Evolutionary conservation across 2,797 vertebrate genomes (phyloP).

Genomic region (Chloroceryle amazona): DNA sequence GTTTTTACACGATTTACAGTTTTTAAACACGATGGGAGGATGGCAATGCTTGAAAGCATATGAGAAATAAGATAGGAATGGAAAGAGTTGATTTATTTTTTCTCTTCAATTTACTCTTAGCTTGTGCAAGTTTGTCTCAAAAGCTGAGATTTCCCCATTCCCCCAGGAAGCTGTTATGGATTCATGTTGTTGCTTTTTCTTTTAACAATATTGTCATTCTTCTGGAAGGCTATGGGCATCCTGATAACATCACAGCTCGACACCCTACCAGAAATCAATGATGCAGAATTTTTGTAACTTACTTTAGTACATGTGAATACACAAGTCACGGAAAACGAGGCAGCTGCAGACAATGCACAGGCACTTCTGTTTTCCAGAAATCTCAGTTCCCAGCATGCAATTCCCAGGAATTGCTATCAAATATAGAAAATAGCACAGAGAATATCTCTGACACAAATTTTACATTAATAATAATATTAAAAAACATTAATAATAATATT

Average conservation of each 20-base stretch:
- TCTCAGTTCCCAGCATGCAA: background rate
- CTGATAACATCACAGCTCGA: constrained; percentile 3
- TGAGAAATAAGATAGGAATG: background rate
- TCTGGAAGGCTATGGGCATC: background rate
- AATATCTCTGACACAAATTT: background rate
- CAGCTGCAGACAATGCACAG: background rate
- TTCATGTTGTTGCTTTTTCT: background rate
- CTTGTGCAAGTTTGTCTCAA: background rate
- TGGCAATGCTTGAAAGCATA: background rate
- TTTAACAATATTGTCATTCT: background rate
- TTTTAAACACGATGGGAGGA: background rate
- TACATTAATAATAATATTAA: background rate
- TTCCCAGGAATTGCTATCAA: background rate
- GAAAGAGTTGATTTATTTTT: background rate
- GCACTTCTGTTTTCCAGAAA: background rate
- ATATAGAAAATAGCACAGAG: background rate
- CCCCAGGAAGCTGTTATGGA: background rate
- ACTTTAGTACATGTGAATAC: background rate
- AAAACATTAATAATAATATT: background rate
- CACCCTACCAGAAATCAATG: background rate
- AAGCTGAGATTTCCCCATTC: background rate
- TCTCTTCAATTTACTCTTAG: background rate
- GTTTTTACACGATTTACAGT: background rate
- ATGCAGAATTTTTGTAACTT: constrained; percentile 5
- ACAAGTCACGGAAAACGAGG: background rate